Base-by-base conservation (phyloP, 2,888 invertebrate species). In the Agrochola lychnidis region DNA sequence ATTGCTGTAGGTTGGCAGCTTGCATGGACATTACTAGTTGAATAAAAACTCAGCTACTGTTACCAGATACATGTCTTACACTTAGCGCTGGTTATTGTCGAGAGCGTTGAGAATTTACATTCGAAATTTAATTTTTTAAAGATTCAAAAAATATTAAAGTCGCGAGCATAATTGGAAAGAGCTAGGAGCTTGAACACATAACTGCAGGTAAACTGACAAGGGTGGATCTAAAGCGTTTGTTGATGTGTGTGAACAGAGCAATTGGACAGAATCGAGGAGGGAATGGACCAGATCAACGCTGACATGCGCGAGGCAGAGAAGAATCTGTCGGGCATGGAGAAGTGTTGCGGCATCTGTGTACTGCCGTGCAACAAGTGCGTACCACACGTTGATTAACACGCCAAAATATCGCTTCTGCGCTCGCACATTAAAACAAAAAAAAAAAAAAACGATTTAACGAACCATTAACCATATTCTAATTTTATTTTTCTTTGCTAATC, bases 301-400 rank as follows among this genome's bases (percentile, higher is more conserved):
- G 99, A 99, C 96, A 99, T 99, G 99, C 98, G 98, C 92, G 99
- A 99, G 95, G 99, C 99, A 30, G 99, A 99, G 97, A 99, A 99
- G 97, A 99, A 99, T 97, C 97, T 99, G 91, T 99, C 99, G 89
- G 99, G 99, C 86, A 99, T 99, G 99, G 99, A 99, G 97, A 99
- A 99, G 96, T 99, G 99, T 96, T 99, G 99, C 96, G 99, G 99
- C 79, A 98, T 99, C 92, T 99, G 99, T 97, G 99, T 99, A 79
- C 97, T 99, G 92, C 99, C 99, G 62, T 99, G 99, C 97, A 99
- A 99, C 97, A 99, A 99, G 99, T 99, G 97, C 95, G 98, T 96
- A 89, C 74, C 42, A 67, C 61, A 61, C 19, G 53, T 70, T 78
- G 57, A 36, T 48, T 63, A 59, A 62, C 68, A 67, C 42, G 64